Evolutionary conservation across 2,888 invertebrate genomes (phyloP).

Genomic region (Odontomyia ornata): DNA sequence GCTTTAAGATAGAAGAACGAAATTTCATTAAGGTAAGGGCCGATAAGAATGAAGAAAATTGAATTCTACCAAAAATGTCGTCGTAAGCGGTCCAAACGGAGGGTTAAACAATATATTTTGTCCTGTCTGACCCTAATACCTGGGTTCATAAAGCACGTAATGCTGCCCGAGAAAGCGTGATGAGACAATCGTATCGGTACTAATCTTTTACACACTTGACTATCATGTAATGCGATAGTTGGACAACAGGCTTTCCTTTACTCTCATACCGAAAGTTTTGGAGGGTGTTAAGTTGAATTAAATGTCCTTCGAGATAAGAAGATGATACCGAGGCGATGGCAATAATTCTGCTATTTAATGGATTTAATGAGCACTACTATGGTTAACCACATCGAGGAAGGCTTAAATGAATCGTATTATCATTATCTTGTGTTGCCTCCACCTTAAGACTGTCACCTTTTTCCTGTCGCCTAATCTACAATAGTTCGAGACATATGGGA

Average conservation of each 20-base stretch:
- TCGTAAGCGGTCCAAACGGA: neutral
- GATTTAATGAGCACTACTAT: constrained; percentile 36
- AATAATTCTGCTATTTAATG: constrained; percentile 46
- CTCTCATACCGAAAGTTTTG: neutral
- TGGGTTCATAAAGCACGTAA: neutral
- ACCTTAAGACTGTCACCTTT: neutral
- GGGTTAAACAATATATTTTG: neutral
- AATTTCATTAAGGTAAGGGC: constrained; percentile 50
- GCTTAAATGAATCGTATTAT: constrained; percentile 38
- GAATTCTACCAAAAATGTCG: constrained; percentile 46
- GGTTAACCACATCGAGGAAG: constrained; percentile 33
- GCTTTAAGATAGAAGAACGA: constrained; percentile 50
- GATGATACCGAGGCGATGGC: constrained; percentile 33
- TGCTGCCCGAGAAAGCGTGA: neutral
- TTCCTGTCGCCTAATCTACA: neutral
- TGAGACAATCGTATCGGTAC: constrained; percentile 38
- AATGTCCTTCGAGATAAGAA: constrained; percentile 46
- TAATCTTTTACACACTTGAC: constrained; percentile 40
- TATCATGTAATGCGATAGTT: constrained; percentile 39
- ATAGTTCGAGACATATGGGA: constrained; percentile 15
- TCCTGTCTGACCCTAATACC: neutral
- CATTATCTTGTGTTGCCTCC: constrained; percentile 18
- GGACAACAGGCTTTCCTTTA: constrained; percentile 8
- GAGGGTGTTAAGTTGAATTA: constrained; percentile 47
- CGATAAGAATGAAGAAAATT: constrained; percentile 48